Conservation (phyloP, 2,113 vertebrate genomes). For the Protobothrops mucrosquamatus region DNA sequence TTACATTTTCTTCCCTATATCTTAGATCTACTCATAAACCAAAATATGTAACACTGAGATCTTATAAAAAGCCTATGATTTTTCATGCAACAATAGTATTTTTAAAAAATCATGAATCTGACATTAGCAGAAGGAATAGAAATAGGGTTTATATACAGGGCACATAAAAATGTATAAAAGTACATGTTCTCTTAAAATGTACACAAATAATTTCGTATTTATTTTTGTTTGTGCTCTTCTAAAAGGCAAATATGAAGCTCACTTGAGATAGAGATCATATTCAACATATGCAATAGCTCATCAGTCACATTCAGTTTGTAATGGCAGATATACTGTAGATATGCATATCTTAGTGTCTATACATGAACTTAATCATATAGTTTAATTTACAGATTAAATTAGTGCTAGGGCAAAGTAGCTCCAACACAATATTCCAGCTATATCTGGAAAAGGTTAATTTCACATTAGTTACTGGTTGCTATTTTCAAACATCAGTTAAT, state of each 20-base stretch:
- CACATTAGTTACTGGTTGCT: constrained; percentile 24
- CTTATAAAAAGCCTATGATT: background rate
- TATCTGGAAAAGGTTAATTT: constrained; percentile 15
- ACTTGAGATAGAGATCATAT: background rate
- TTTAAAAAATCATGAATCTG: background rate
- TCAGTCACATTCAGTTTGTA: background rate
- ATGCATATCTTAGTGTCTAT: background rate
- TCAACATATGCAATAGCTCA: background rate
- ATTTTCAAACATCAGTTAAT: constrained; percentile 51
- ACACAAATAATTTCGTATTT: background rate
- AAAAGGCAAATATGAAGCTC: too few relatives aligned
- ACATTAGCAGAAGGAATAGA: background rate
- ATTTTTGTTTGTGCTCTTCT: too few relatives aligned
- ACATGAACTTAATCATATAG: background rate
- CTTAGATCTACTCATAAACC: background rate
- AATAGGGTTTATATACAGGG: too few relatives aligned
- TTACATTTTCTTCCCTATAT: too few relatives aligned
- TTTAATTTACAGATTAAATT: background rate
- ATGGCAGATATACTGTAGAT: background rate
- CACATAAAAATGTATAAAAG: background rate
- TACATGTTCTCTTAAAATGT: background rate
- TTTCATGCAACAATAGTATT: background rate
- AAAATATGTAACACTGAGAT: background rate
- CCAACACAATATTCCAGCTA: background rate
- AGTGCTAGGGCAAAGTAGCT: background rate